A percentile compares a stretch with the other conserved stretches of the same genome.
phyloP scores from a whole-genome alignment of 2,888 invertebrate species.

The Aphidoletes aphidimyza region DNA sequence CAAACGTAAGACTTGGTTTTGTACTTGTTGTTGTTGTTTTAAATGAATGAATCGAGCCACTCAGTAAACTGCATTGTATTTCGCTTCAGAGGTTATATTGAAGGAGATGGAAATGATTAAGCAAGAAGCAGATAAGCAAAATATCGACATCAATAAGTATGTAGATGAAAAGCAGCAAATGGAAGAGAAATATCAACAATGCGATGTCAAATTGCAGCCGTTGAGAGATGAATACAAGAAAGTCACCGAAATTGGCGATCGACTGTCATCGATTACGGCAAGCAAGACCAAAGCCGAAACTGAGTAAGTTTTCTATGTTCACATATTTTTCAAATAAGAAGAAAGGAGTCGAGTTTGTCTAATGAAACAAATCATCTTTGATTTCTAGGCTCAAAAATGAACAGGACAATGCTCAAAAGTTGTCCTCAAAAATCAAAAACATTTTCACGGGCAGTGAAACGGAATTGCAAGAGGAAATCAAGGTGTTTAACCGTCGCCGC shows the following conservation, averaged over 20 bases:
- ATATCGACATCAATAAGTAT: conserved; percentile 70
- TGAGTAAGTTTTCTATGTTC: conserved; percentile 16
- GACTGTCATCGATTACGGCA: not conserved
- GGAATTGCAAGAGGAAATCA: conserved; percentile 70
- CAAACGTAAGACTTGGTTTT: conserved; percentile 65
- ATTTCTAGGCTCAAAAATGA: not conserved
- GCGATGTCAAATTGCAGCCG: conserved; percentile 70
- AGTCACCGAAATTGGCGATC: not conserved
- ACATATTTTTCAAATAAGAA: conserved; percentile 66
- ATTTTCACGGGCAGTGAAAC: conserved; percentile 70
- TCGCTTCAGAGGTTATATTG: conserved; percentile 70
- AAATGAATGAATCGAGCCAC: too few species aligned
- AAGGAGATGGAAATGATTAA: conserved; percentile 70
- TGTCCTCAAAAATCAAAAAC: conserved; percentile 67
- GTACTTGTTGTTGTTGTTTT: not conserved
- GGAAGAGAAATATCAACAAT: conserved; percentile 70
- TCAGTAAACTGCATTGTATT: too few species aligned
- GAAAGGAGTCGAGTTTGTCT: too few species aligned
- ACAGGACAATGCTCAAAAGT: conserved; percentile 55
- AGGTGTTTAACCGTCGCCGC: conserved; percentile 67
- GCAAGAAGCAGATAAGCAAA: conserved; percentile 72
- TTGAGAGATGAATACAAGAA: conserved; percentile 55
- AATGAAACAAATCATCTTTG: too few species aligned
- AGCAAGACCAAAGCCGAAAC: conserved; percentile 35
- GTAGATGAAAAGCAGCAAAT: conserved; percentile 72